phyloP scores from a whole-genome alignment of 2,797 vertebrate species.

The Momotus momota region DNA sequence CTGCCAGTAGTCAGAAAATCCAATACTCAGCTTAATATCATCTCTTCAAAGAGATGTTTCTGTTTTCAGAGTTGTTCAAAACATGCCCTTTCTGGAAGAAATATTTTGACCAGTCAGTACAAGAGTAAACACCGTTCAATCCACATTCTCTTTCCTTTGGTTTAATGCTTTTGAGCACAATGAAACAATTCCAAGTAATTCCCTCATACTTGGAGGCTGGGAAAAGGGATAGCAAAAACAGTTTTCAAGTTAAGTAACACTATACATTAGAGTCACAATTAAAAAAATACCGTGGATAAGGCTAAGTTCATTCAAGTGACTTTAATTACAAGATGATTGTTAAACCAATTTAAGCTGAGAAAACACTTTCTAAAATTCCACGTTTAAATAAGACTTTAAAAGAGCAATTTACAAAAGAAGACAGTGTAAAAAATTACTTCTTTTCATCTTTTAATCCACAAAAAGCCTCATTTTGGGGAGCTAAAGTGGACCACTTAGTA shows the following conservation, averaged over 20 bases:
- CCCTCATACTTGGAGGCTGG: background rate
- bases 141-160: background rate
- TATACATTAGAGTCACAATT: background rate
- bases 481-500: background rate
- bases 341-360: conserved; percentile 34
- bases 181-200: background rate
- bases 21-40: background rate
- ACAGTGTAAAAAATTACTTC: conserved; percentile 18
- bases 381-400: conserved; percentile 6
- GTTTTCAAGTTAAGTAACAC: background rate
- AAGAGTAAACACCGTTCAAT: background rate
- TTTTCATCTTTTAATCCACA: conserved; percentile 64
- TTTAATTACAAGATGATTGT: conserved; percentile 28
- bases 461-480: conserved; percentile 35
- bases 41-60: background rate
- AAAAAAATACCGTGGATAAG: background rate
- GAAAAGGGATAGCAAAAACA: background rate
- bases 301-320: conserved; percentile 17
- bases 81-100: background rate
- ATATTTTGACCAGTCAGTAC: background rate
- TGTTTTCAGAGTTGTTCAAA: background rate
- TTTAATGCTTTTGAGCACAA: background rate
- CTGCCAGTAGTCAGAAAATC: background rate
- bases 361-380: conserved; percentile 17
- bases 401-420: conserved; percentile 3